Evolutionary conservation across 1,140 invertebrate species (phyloP).

Genomic region (Caenorhabditis tropicalis): DNA sequence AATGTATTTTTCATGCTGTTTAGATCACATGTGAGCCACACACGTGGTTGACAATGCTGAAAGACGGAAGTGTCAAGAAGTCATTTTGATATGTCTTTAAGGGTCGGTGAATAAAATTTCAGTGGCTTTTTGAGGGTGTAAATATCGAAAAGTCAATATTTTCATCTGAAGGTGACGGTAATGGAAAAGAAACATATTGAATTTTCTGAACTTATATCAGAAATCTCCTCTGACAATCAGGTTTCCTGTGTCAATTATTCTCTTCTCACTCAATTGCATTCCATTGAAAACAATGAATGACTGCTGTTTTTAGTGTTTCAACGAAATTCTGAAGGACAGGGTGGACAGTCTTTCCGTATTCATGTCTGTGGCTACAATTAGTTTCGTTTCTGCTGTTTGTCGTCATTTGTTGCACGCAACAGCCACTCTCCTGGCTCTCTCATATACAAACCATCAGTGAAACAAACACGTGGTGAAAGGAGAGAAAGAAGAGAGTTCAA

Average conservation of each 20-base stretch:
- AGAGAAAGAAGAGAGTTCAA: slow-evolving; percentile 9
- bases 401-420: background rate
- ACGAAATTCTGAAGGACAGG: background rate
- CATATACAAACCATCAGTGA: background rate
- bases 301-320: background rate
- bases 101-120: too few species aligned
- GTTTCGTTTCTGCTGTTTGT: background rate
- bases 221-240: too few species aligned
- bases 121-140: too few species aligned
- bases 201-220: too few species aligned
- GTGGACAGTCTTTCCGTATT: background rate
- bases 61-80: too few species aligned
- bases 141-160: too few species aligned
- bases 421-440: background rate
- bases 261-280: background rate
- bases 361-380: background rate
- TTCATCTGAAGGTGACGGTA: too few species aligned
- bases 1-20: background rate
- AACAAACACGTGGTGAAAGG: slow-evolving; percentile 14
- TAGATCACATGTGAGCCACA: background rate
- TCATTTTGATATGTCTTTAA: too few species aligned
- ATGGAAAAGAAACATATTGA: too few species aligned
- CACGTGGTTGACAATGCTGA: background rate
- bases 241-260: too few species aligned
- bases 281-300: too few species aligned